Evolutionary conservation across 1,140 invertebrate species (phyloP), one percentile per base, ranked within the genome.

Genomic region (Oppia nitens): DNA sequence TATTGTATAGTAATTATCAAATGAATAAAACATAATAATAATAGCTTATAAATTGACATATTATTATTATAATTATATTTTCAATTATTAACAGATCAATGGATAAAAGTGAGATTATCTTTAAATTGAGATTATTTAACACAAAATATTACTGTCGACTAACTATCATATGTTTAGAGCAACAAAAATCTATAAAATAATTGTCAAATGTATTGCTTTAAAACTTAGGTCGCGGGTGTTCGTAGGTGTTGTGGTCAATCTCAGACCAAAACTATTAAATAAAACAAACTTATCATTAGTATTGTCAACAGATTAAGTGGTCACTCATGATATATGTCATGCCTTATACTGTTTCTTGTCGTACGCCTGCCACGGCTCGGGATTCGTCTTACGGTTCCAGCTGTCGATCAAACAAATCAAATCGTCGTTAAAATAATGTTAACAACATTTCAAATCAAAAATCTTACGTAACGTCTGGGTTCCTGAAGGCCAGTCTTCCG

Each of bases 311-410:
- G 17, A 40, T 40, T 40, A 40, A 40, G 17, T 40, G 17, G 17
- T 17, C 32, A 40, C 32, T 9, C 6, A 40, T 40, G 6, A 17
- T 40, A 40, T 9, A 6, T 9, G 17, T 40, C 32, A 40, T 74
- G 87, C 85, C 78, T 88, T 88, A 67, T 89, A 87, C 65, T 84
- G 81, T 68, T 86, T 88, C 54, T 79, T 72, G 53, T 76, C 74
- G 68, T 84, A 90, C 59, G 81, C 78, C 64, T 89, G 74, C 81
- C 83, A 86, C 3, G 87, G 85, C 66, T 86, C 83, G 2, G 80
- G 78, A 66, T 85, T 85, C 23, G 66, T 70, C 49, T 75, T 78
- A 48, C 75, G 76, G 63, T 77, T 77, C 85, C 85, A 89, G 51
- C 81, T 74, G 14, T 51, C 3, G 11, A 26, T 24, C 47, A 9